Evolutionary conservation across 2,113 vertebrate genomes (phyloP), one percentile per base, ranked within the genome.

Genomic region (Illadopsis cleaveri): DNA sequence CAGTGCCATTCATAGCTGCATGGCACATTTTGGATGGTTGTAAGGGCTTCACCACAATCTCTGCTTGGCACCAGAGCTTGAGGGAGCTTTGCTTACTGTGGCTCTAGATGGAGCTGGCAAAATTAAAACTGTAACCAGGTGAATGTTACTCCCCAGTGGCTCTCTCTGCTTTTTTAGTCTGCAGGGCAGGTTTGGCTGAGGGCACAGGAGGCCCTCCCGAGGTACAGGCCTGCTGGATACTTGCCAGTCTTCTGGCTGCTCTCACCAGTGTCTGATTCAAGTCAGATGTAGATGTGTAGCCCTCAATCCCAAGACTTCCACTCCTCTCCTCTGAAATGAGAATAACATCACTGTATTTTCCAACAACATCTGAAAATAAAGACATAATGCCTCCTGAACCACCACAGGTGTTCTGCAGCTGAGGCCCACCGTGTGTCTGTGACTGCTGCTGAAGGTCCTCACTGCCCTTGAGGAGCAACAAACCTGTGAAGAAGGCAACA

Each of bases 401-500:
- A 12, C 6, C 25, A 15, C 20, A 8, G 0, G 4, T 1, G 0
- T 58, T 58, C n/a, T 66, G 71, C 66, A 83, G 25, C 64, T 56
- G 22, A n/a, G 23, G 44, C 35, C 23, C 38, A 31, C 18, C 0
- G 0, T 2, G 6, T 1, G 6, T 38, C 47, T 62, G 1, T 22
- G 38, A 47, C 33, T 24, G 73, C 56, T 75, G 44, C 42, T 85
- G 76, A 66, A 73, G 38, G 42, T 11, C 58, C 9, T 12, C 20
- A 25, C 22, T 21, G 31, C 28, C 50, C 22, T 31, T 33, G 75
- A 2, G 10, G 65, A 77, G 28, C 10, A 60, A 16, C 9, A 70
- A 33, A 65, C 31, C 12, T 38, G 17, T 17, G 31, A 30, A 44
- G 17, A 16, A 73, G 24, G 23, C 42, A 47, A 6, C 3, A 9